Evolutionary conservation across 2,113 vertebrate species (phyloP).

Genomic region (Phylloscopus trochiloides): DNA sequence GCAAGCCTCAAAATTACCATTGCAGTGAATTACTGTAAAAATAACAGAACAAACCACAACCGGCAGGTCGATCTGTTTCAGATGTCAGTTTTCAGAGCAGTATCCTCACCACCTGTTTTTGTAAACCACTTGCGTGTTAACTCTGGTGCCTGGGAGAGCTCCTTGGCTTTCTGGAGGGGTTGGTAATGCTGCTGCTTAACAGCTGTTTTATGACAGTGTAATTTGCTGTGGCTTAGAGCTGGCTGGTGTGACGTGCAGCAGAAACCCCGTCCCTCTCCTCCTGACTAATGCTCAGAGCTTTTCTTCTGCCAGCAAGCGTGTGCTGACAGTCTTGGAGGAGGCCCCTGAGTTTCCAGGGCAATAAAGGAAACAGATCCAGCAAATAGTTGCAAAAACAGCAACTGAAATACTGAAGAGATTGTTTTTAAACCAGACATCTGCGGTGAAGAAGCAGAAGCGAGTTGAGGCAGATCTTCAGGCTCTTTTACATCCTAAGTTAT

Average conservation of each 20-base stretch:
- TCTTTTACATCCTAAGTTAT: background rate
- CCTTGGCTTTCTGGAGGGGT: background rate
- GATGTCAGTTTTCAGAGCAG: background rate
- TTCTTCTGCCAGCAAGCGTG: background rate
- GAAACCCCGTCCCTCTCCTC: background rate
- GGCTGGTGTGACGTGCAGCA: background rate
- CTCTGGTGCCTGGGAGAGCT: background rate
- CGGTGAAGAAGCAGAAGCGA: background rate
- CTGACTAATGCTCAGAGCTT: background rate
- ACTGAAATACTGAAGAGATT: background rate
- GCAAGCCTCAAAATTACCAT: background rate
- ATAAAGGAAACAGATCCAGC: background rate
- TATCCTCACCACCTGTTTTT: background rate
- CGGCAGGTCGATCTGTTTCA: background rate
- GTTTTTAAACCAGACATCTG: background rate
- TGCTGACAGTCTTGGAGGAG: background rate
- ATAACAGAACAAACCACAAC: background rate
- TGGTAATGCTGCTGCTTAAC: background rate
- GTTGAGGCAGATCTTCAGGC: background rate
- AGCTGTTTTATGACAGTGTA: background rate
- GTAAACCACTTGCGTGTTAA: background rate
- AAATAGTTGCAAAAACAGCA: background rate
- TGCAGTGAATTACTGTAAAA: background rate
- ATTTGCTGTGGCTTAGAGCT: background rate
- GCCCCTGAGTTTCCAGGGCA: background rate